Percentiles rank a stretch among this genome's conserved stretches.
Conservation (phyloP, 2,113 vertebrate species). For the Lophura nycthemera region DNA sequence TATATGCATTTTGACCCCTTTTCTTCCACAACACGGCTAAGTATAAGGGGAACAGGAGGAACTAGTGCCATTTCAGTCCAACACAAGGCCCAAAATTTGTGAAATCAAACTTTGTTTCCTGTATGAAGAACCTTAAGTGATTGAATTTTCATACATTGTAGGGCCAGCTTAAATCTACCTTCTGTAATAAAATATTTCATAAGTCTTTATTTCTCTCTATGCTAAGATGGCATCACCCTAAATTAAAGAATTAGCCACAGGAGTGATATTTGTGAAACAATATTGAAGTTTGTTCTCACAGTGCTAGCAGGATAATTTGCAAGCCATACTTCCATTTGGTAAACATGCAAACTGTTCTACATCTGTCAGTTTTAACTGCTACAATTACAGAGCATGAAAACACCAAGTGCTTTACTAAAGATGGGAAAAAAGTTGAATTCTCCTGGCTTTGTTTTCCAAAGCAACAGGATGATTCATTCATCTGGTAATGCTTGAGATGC, state of each 20-base stretch:
- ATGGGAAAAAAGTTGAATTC: background rate
- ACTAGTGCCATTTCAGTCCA: background rate
- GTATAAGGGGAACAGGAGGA: background rate
- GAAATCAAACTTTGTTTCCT: background rate
- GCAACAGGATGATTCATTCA: background rate
- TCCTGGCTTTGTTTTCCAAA: background rate
- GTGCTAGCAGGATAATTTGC: background rate
- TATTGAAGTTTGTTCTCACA: slow-evolving; percentile 37
- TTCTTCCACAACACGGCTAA: background rate
- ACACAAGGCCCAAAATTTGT: background rate
- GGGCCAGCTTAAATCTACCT: slow-evolving; percentile 41
- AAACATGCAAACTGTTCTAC: slow-evolving; percentile 8
- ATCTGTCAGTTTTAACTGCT: slow-evolving; percentile 52
- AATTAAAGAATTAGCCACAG: slow-evolving; percentile 53
- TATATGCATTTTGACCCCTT: background rate
- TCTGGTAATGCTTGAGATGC: background rate
- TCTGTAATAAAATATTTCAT: background rate
- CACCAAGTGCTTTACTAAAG: slow-evolving; percentile 8
- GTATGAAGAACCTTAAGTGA: background rate
- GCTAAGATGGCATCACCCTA: background rate
- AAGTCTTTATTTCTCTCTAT: slow-evolving; percentile 36
- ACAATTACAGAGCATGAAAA: slow-evolving; percentile 26
- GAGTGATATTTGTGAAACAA: slow-evolving; percentile 28
- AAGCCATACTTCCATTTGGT: background rate
- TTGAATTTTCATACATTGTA: background rate